phyloP scores from a whole-genome alignment of 2,888 invertebrate genomes.

The Acleris laterana region DNA sequence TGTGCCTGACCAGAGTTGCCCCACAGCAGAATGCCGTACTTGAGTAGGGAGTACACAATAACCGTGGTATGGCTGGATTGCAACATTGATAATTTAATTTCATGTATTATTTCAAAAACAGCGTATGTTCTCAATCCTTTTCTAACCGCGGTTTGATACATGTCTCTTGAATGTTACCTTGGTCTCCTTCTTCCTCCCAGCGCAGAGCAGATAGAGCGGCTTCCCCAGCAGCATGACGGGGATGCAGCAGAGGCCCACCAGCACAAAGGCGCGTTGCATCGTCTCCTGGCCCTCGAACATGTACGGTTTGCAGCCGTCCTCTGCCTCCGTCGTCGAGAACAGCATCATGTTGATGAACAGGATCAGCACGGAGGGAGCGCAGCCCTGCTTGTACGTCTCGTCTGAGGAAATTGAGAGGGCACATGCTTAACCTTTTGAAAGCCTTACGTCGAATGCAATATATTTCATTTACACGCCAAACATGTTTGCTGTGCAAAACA shows the following conservation, averaged over 20 bases:
- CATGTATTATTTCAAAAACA: too few relatives aligned
- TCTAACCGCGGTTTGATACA: not conserved
- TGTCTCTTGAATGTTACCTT: constrained; percentile 54
- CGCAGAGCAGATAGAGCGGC: constrained; percentile 89
- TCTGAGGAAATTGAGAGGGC: constrained; percentile 48
- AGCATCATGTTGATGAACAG: constrained; percentile 99
- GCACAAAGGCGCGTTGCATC: constrained; percentile 90
- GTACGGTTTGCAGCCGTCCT: constrained; percentile 81
- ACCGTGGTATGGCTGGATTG: too few relatives aligned
- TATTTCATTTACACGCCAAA: too few relatives aligned
- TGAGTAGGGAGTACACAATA: too few relatives aligned
- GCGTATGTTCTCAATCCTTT: too few relatives aligned
- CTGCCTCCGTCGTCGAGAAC: constrained; percentile 86
- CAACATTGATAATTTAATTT: too few relatives aligned
- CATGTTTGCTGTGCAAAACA: too few relatives aligned
- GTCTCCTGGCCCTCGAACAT: constrained; percentile 89
- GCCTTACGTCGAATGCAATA: too few relatives aligned
- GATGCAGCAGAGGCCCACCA: constrained; percentile 92
- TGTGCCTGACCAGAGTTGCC: too few relatives aligned
- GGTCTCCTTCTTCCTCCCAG: constrained; percentile 62
- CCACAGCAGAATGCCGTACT: too few relatives aligned
- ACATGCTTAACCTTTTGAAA: too few relatives aligned
- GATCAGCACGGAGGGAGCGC: constrained; percentile 98
- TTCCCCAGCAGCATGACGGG: constrained; percentile 98
- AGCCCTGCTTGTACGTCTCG: constrained; percentile 75